Conservation (phyloP, 2,888 invertebrate species). For the Brachyopa scutellaris region DNA sequence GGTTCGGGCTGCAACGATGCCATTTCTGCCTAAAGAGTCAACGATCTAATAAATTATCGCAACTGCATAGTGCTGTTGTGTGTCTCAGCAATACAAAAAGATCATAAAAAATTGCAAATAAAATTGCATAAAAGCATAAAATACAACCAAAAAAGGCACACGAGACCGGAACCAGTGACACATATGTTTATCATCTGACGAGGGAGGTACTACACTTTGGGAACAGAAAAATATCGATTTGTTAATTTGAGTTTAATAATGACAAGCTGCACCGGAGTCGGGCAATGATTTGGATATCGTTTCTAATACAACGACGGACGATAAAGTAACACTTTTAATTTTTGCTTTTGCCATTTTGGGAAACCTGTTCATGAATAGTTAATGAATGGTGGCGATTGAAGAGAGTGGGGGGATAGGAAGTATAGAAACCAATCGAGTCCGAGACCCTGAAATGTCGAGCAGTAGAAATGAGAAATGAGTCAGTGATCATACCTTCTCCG, state of each 20-base stretch:
- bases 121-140: background rate
- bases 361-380: slow-evolving; percentile 61
- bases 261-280: too few relatives aligned
- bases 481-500: slow-evolving; percentile 87
- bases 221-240: slow-evolving; percentile 24
- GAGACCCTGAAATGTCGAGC: slow-evolving; percentile 64
- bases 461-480: slow-evolving; percentile 5
- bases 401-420: background rate
- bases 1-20: background rate
- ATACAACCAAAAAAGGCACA: background rate
- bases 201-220: background rate
- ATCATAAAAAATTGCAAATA: background rate
- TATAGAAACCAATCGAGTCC: slow-evolving; percentile 26
- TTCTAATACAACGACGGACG: too few relatives aligned
- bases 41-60: slow-evolving; percentile 38
- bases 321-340: slow-evolving; percentile 25
- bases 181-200: background rate
- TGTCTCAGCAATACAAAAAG: background rate
- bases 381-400: slow-evolving; percentile 52
- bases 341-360: slow-evolving; percentile 55
- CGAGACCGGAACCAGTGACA: background rate
- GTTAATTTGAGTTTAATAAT: background rate
- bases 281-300: too few relatives aligned
- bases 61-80: slow-evolving; percentile 8
- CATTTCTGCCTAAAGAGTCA: slow-evolving; percentile 19